Percentiles rank a stretch among this genome's conserved stretches.
Evolutionary conservation across 2,797 vertebrate genomes (phyloP).

Genomic region (Phyllotis vaccarum): DNA sequence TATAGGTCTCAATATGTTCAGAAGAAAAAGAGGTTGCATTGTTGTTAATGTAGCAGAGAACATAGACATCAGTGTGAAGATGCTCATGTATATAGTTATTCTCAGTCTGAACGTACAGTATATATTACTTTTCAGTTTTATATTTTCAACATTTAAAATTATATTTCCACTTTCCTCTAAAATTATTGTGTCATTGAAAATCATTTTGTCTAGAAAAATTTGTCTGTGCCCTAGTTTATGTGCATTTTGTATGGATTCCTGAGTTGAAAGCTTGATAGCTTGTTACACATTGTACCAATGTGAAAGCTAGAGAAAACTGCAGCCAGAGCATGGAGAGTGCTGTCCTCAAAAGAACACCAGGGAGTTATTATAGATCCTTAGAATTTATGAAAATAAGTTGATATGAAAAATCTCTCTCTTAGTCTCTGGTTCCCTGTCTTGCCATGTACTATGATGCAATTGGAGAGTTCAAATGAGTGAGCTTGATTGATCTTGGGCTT

Average conservation of each 20-base stretch:
- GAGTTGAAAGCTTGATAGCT: too few species aligned
- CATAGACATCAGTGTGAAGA: too few species aligned
- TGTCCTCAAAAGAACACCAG: too few species aligned
- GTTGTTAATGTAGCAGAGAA: too few species aligned
- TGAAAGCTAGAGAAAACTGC: not conserved
- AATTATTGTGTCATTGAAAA: not conserved
- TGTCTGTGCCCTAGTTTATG: not conserved
- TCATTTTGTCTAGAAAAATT: not conserved
- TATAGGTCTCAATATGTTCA: too few species aligned
- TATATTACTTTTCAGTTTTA: not conserved
- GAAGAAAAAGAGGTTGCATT: too few species aligned
- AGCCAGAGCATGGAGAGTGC: not conserved
- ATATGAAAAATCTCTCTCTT: not conserved
- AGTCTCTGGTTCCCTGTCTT: not conserved
- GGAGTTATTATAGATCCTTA: not conserved
- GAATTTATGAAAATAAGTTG: not conserved
- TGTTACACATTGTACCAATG: not conserved
- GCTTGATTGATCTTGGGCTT: not conserved
- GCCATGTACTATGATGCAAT: not conserved
- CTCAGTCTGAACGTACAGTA: too few species aligned
- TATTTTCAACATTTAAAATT: not conserved
- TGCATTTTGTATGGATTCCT: not conserved
- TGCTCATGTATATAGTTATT: too few species aligned
- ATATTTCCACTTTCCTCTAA: not conserved
- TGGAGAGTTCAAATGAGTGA: not conserved